Base-by-base conservation (phyloP, 1,140 invertebrate species). In the Zophobas atratus region DNA sequence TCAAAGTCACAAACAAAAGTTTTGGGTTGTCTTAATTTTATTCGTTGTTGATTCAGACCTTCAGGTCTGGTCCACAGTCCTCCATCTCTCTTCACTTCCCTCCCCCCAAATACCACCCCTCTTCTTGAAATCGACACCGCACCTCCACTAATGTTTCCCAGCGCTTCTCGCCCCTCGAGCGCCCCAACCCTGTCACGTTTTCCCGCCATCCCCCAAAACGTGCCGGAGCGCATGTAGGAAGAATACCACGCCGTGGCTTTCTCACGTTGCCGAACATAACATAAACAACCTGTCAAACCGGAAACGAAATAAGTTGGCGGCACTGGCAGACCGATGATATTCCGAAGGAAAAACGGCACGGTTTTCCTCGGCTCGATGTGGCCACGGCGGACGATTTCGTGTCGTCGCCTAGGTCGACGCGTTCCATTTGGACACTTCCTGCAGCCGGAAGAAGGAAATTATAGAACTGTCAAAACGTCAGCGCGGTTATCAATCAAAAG, bases 231-330 rank as follows among this genome's bases (percentile, higher is more conserved):
- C 56, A 60, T 60, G 56, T 60, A 60, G 56, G 56, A 60, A 39
- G 56, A 20, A 20, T 20, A 20, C 33, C 56, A 4, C 6, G 34
- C 34, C 38, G 56, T 39, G 6, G 36, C 56, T 60, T 60, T 60
- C 56, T 60, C 56, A 60, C 36, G 56, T 60, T 60, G 56, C 56
- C 34, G 6, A 1, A 36, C 35, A 46, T 8, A 32, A 60, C 56
- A 39, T 60, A 60, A 60, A 60, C 56, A 60, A 60, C 35, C 56
- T 60, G 56, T 35, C 56, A 60, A 39, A 60, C 56, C 6, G 36
- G 56, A 60, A 60, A 35, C 56, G 6, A n/a, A 60, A 60, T 60
- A 60, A 60, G 8, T 36, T 60, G 34, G 34, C 20, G 32, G 35
- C 36, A 6, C 38, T 35, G 20, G 20, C 20, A 20, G 20, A 20